Base-by-base conservation (phyloP, 2,797 vertebrate species). In the Telmatherina bonti region DNA sequence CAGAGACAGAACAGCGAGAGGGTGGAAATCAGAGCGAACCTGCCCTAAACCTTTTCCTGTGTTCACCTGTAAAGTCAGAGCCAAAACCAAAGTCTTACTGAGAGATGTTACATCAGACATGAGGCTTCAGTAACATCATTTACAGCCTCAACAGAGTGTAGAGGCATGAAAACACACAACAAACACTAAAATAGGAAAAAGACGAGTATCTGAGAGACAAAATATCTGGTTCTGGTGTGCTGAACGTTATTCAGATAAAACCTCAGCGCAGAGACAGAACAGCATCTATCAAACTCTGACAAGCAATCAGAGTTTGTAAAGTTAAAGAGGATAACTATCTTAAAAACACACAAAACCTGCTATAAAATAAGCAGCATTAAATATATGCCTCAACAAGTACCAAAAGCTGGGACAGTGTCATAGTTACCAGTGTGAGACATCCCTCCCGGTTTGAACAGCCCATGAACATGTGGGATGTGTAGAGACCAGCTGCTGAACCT, bases 11-110 rank as follows among this genome's bases (percentile, higher is more conserved):
- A 31, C 1, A 29, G 63, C 12, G 56, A 59, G 73, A 54, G 62
- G 38, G 36, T 64, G 33, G 59, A 70, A 79, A 82, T 72, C 63
- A 60, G 57, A 78, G 70, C 30, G 56, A 63, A 72, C 59, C 53
- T 62, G 41, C 45, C 70, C 57, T 69, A 51, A 64, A 72, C 54
- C 41, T 43, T 59, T 73, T 57, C 35, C 56, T 61, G 6, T 13
- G 10, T 15, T 27, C 7, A 31, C 41, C 38, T 31, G 1, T 29
- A 26, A 55, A 35, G 5, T 45, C 63, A 7, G 49, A 67, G 58
- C 36, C 35, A 45, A 67, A 62, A 54, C 18, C 27, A 55, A 26
- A 67, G 36, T 15, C 41, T 43, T 65, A 61, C 35, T 7, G 29
- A 52, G 58, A 10, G 16, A 62, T 33, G 13, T 35, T 24, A 55